Percentiles rank a stretch among this genome's conserved stretches.
These are phyloP conservation scores for Lacerta viridis DNA, from an alignment of 2,797 vertebrate genomes.

Conservation along the genomic window DNA sequence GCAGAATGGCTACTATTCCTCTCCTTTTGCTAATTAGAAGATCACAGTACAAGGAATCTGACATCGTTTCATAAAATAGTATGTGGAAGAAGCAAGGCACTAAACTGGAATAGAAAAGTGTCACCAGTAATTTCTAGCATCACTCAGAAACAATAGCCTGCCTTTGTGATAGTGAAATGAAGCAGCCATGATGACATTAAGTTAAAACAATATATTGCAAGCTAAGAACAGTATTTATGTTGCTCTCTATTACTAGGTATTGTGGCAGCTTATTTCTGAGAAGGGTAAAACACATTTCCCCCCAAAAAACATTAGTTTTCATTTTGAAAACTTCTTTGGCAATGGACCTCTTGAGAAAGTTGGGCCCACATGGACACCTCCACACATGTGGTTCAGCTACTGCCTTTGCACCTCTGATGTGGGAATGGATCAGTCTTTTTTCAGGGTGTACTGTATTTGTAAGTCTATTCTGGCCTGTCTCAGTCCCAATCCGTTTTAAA, in stretches of 20 bases:
- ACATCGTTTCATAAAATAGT: constrained; percentile 63
- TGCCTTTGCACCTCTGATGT: neutral
- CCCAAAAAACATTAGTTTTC: neutral
- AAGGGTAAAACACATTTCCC: neutral
- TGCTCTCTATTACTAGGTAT: neutral
- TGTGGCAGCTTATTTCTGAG: neutral
- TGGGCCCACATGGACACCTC: neutral
- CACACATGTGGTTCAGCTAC: neutral
- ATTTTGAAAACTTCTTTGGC: neutral
- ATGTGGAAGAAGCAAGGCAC: constrained; percentile 56
- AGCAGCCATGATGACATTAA: neutral
- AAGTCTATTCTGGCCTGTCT: neutral
- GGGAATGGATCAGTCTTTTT: neutral
- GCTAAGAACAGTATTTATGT: neutral
- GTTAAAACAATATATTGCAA: neutral
- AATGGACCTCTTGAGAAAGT: neutral
- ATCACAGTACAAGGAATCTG: constrained; percentile 63
- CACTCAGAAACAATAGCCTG: constrained; percentile 49
- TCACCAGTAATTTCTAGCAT: constrained; percentile 33
- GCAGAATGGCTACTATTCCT: constrained; percentile 57
- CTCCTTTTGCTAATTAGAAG: constrained; percentile 66
- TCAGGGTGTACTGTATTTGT: neutral
- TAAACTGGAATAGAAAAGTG: constrained; percentile 55
- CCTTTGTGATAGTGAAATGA: neutral
- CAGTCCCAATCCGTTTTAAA: neutral